A percentile compares a stretch with the other conserved stretches of the same genome.
Evolutionary conservation across 2,888 invertebrate genomes (phyloP).

Genomic region (Teleogryllus oceanicus): DNA sequence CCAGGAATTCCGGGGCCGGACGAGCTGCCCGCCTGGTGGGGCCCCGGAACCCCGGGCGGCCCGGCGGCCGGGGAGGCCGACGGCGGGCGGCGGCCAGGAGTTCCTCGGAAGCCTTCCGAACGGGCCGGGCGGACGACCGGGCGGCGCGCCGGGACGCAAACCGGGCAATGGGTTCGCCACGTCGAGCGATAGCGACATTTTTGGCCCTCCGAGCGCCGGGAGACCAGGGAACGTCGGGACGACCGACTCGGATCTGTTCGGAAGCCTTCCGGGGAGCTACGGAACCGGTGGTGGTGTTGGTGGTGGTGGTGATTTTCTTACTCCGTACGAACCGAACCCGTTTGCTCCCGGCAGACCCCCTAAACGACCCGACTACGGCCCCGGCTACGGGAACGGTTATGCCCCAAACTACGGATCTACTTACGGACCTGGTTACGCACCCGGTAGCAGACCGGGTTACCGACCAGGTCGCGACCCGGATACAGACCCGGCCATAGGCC

Average conservation of each 20-base stretch:
- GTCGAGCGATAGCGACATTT: not conserved
- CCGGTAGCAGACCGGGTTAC: conserved; percentile 41
- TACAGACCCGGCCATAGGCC: not conserved
- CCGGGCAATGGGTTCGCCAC: conserved; percentile 22
- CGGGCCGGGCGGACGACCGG: conserved; percentile 19
- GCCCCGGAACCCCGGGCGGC: not conserved
- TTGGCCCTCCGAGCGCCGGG: conserved; percentile 22
- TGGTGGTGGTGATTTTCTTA: conserved; percentile 41
- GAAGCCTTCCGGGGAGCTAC: conserved; percentile 9
- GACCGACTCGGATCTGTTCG: conserved; percentile 18
- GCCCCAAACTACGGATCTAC: not conserved
- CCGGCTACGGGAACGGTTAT: not conserved
- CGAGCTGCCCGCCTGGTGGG: conserved; percentile 20
- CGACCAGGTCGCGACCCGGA: conserved; percentile 44
- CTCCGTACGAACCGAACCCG: not conserved
- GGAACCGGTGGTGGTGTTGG: conserved; percentile 37
- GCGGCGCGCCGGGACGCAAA: conserved; percentile 12
- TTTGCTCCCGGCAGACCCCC: not conserved
- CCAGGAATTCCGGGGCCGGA: not conserved
- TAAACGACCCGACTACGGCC: not conserved
- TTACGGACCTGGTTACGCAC: not conserved
- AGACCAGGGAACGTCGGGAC: not conserved
- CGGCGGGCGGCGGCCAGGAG: not conserved
- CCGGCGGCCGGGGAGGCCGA: not conserved
- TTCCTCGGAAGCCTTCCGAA: conserved; percentile 18